phyloP scores from a whole-genome alignment of 1,140 invertebrate species.

The Neocloeon triangulifer region DNA sequence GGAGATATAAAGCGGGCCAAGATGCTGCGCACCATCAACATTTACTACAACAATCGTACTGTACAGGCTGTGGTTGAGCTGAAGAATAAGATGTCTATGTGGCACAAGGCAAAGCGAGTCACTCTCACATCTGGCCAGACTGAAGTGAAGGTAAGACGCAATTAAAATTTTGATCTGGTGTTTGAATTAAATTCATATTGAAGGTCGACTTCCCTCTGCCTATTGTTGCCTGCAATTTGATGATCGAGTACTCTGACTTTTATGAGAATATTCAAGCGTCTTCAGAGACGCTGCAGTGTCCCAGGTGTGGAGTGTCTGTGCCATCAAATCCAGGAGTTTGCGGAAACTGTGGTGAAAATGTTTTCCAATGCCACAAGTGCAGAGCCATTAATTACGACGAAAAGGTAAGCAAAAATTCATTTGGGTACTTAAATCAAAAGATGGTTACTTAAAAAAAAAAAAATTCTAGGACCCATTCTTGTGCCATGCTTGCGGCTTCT shows the following conservation, averaged over 20 bases:
- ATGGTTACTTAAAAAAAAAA: no score
- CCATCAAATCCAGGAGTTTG: constrained; percentile 94
- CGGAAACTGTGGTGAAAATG: constrained; percentile 94
- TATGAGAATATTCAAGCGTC: constrained; percentile 67
- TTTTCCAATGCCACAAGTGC: constrained; percentile 96
- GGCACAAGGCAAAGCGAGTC: constrained; percentile 90
- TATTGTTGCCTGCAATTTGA: constrained; percentile 93
- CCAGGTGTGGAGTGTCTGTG: constrained; percentile 84
- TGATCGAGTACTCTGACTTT: constrained; percentile 97
- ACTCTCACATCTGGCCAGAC: constrained; percentile 74
- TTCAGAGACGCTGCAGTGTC: constrained; percentile 85
- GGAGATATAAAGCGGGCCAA: constrained; percentile 89
- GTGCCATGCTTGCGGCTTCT: constrained; percentile 95
- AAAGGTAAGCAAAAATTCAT: no score
- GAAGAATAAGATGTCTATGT: constrained; percentile 78
- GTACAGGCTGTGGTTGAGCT: constrained; percentile 93
- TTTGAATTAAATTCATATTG: no score
- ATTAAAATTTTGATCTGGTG: no score
- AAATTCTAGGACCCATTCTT: constrained; percentile 96
- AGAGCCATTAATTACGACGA: constrained; percentile 97
- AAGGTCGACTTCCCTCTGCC: constrained; percentile 88
- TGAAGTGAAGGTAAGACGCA: constrained; percentile 84
- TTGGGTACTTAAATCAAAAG: no score
- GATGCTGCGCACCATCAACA: constrained; percentile 90
- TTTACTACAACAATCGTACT: constrained; percentile 90